Percentiles rank a stretch among this genome's conserved stretches.
Evolutionary conservation across 2,113 vertebrate genomes (phyloP).

Genomic region (Mixornis gularis): DNA sequence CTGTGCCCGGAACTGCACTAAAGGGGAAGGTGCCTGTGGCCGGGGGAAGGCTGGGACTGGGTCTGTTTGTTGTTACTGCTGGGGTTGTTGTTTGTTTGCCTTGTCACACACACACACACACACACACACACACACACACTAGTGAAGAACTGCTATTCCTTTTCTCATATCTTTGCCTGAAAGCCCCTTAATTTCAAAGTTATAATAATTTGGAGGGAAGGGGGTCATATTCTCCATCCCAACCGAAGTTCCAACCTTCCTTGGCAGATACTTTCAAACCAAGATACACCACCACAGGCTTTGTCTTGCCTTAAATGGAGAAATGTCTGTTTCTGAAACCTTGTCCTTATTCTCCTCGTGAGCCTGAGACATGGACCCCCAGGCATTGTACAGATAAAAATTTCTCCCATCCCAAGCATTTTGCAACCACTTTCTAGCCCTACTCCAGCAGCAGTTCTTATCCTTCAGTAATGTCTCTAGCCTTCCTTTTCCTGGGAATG

Average conservation of each 20-base stretch:
- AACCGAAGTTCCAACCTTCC: rapidly evolving
- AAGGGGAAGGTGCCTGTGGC: background rate
- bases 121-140: rapidly evolving
- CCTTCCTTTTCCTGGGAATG: background rate
- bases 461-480: background rate
- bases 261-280: background rate
- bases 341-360: background rate
- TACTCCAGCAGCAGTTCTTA: background rate
- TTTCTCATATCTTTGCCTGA: background rate
- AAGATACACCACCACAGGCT: background rate
- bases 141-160: rapidly evolving
- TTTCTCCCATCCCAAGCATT: background rate
- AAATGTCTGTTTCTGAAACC: background rate
- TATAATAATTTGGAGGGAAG: rapidly evolving
- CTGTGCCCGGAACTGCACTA: background rate
- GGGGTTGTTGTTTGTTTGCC: background rate
- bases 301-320: background rate
- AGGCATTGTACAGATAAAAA: background rate
- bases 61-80: rapidly evolving
- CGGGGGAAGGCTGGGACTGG: background rate
- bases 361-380: background rate
- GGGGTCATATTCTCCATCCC: background rate
- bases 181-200: background rate
- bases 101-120: too few relatives aligned
- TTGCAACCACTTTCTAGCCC: background rate